Conservation (phyloP, 2,113 vertebrate species). For the Lonchura striata region DNA sequence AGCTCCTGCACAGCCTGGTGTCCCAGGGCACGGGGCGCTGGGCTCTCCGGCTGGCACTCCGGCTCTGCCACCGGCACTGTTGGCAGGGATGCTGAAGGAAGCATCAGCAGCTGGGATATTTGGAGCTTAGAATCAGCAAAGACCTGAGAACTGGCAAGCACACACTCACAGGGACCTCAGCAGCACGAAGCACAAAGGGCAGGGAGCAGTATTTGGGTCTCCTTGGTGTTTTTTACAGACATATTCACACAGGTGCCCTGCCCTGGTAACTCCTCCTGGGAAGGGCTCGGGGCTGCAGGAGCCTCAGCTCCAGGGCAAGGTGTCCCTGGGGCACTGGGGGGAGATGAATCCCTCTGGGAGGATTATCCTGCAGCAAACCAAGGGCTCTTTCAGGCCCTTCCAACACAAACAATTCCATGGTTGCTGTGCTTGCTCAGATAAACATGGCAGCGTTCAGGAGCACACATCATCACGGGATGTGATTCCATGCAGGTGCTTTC, state of each 20-base stretch:
- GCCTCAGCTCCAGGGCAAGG: not conserved
- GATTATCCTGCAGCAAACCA: not conserved
- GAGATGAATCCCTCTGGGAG: not conserved
- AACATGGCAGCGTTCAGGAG: too few species aligned
- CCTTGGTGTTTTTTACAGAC: rapidly evolving
- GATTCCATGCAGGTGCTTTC: too few species aligned
- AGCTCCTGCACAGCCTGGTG: not conserved
- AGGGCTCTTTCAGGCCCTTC: not conserved
- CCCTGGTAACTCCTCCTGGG: not conserved
- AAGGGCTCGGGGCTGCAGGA: not conserved
- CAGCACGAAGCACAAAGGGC: not conserved
- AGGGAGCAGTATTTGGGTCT: not conserved
- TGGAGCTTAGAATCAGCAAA: not conserved
- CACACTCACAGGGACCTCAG: not conserved
- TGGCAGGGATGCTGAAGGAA: not conserved
- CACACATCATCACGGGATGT: too few species aligned
- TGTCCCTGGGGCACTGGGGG: not conserved
- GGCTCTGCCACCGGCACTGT: not conserved
- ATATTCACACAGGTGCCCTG: not conserved
- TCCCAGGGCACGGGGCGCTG: rapidly evolving
- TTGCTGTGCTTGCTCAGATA: not conserved
- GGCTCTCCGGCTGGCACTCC: too few species aligned
- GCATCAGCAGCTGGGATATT: not conserved
- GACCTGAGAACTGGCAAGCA: not conserved
- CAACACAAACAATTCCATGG: not conserved